Conservation (phyloP, 2,888 invertebrate genomes). For the Barypeithes pellucidus region DNA sequence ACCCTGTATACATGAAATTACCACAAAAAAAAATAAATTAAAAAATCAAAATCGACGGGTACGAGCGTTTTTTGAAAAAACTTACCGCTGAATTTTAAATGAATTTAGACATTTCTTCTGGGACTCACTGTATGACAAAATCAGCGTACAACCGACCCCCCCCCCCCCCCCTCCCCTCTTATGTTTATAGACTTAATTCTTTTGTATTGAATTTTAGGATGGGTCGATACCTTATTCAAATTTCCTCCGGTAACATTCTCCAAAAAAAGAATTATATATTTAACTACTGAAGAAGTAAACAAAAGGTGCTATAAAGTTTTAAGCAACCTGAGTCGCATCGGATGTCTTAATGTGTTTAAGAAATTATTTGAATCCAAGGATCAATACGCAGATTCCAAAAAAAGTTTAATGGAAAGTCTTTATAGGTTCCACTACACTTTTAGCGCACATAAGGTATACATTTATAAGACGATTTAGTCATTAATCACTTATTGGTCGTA, state of each 20-base stretch:
- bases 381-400: constrained; percentile 9
- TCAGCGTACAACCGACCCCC: no score
- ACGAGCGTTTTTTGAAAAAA: no score
- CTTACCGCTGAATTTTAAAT: no score
- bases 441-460: neutral
- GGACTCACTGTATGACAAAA: no score
- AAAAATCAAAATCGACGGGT: no score
- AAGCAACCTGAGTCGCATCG: constrained; percentile 32
- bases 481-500: no score
- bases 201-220: constrained; percentile 27
- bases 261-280: constrained; percentile 39
- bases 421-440: constrained; percentile 2
- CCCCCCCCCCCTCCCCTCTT: no score
- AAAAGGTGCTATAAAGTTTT: constrained; percentile 38
- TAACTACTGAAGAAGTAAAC: constrained; percentile 39
- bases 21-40: no score
- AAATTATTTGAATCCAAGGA: constrained; percentile 11
- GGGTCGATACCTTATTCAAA: constrained; percentile 30
- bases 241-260: constrained; percentile 48
- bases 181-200: no score
- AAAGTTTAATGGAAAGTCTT: constrained; percentile 5
- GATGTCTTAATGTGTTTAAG: constrained; percentile 37
- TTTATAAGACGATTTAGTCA: no score
- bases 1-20: no score
- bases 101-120: no score